A percentile compares a stretch with the other conserved stretches of the same genome.
Conservation (phyloP, 1,140 invertebrate genomes). For the Calycopis cecrops region DNA sequence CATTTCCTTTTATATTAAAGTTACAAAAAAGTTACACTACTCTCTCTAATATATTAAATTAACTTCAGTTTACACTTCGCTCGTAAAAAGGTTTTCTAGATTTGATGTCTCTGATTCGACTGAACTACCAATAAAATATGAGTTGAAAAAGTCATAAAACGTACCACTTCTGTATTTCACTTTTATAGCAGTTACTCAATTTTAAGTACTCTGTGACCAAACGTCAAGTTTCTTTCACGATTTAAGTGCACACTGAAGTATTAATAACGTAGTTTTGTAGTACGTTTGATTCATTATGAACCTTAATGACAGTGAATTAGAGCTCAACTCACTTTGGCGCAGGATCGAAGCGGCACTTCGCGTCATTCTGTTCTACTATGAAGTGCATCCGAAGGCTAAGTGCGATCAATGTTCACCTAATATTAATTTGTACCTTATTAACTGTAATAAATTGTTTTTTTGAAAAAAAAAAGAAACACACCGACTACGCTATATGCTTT, state of each 20-base stretch:
- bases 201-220: slow-evolving; percentile 26
- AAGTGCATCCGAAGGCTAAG: too few species aligned
- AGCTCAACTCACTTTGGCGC: too few species aligned
- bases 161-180: slow-evolving; percentile 33
- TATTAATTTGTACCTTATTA: too few species aligned
- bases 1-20: too few species aligned
- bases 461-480: too few species aligned
- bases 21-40: slow-evolving; percentile 1
- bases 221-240: slow-evolving; percentile 2
- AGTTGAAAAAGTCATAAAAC: slow-evolving; percentile 48
- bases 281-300: neutral
- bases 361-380: too few species aligned
- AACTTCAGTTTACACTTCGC: slow-evolving; percentile 34
- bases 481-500: too few species aligned
- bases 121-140: slow-evolving; percentile 55
- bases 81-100: slow-evolving; percentile 47
- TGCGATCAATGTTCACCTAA: too few species aligned
- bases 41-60: slow-evolving; percentile 19
- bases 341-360: too few species aligned
- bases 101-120: slow-evolving; percentile 43
- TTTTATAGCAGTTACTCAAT: slow-evolving; percentile 24
- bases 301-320: too few species aligned
- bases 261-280: neutral
- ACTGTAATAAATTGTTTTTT: too few species aligned
- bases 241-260: neutral